Evolutionary conservation across 2,113 vertebrate genomes (phyloP).

Genomic region (Semicossyphus pulcher): DNA sequence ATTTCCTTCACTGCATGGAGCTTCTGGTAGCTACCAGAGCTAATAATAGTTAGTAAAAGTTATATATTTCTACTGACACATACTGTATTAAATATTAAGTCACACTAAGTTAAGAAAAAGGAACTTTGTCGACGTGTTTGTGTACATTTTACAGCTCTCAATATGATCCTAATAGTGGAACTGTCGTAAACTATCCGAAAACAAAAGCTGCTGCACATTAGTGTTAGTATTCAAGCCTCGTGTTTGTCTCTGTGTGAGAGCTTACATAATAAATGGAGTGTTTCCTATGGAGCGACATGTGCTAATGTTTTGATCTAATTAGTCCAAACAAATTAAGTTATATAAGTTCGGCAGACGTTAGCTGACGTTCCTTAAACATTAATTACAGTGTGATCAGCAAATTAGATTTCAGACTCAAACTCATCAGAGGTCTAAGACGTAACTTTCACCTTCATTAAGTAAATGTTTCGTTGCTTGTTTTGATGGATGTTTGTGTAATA

Average conservation of each 20-base stretch:
- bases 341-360: neutral
- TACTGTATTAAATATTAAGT: no score
- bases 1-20: no score
- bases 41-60: no score
- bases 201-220: neutral
- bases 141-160: no score
- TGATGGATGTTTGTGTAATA: constrained; percentile 13
- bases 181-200: no score
- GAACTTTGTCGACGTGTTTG: no score
- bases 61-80: no score
- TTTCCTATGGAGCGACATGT: neutral
- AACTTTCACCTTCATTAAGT: neutral
- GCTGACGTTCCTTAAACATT: neutral
- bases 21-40: no score
- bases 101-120: no score
- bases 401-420: constrained; percentile 19
- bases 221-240: neutral
- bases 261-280: neutral
- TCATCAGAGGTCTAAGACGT: neutral
- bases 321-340: constrained; percentile 16
- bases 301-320: neutral
- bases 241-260: neutral
- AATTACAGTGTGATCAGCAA: neutral
- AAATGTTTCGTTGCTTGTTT: neutral
- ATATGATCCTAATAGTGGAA: neutral